Percentiles rank a stretch among this genome's conserved stretches.
Conservation (phyloP, 2,797 vertebrate genomes). For the Xerus rutilus region DNA sequence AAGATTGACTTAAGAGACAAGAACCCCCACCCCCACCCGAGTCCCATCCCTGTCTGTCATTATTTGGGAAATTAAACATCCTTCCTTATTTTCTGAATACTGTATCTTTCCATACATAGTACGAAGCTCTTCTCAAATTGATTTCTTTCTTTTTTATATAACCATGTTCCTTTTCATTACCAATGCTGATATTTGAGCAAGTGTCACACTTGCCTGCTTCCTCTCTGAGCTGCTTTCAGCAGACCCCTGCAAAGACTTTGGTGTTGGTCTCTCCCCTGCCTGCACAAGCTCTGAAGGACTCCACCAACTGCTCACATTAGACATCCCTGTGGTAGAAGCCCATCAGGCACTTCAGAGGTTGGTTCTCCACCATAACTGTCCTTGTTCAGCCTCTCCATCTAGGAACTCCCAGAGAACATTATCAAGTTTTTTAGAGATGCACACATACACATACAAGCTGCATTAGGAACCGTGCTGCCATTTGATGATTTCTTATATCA, state of each 20-base stretch:
- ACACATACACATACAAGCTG: not conserved
- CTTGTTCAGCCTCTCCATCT: not conserved
- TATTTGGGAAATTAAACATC: not conserved
- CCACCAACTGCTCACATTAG: not conserved
- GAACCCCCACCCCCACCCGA: not conserved
- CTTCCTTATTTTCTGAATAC: not conserved
- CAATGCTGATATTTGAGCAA: not conserved
- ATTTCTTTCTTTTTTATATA: not conserved
- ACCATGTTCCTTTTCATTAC: not conserved
- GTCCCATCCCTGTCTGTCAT: not conserved
- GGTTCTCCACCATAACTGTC: not conserved
- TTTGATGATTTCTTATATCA: not conserved
- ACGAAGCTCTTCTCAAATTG: not conserved
- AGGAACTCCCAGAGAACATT: not conserved
- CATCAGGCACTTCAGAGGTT: not conserved
- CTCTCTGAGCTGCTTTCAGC: not conserved
- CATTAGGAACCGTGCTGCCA: not conserved
- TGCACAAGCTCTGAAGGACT: not conserved
- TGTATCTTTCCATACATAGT: not conserved
- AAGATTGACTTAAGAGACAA: not conserved
- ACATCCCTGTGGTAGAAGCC: not conserved
- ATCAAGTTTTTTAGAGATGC: not conserved
- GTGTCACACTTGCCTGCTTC: not conserved
- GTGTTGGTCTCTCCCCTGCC: not conserved
- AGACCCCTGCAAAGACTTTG: not conserved